Conservation (phyloP, 2,888 invertebrate genomes). For the Scaptomyza parva region DNA sequence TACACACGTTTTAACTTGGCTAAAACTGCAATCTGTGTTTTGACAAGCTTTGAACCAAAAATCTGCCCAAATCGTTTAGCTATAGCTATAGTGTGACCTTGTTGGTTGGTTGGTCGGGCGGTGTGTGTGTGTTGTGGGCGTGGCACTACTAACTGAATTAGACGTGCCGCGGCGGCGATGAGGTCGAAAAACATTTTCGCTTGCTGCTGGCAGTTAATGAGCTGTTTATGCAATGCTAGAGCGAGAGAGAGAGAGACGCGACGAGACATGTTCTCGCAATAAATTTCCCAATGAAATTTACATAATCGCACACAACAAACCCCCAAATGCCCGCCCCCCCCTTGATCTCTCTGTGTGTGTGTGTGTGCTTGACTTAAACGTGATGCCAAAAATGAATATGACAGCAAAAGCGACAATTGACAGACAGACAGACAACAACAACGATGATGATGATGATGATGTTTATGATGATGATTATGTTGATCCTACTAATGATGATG, state of each 20-base stretch:
- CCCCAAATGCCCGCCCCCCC: not conserved
- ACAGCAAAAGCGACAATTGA: constrained; percentile 26
- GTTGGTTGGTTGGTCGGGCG: no score
- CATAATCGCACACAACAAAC: constrained; percentile 59
- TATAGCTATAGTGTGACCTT: no score
- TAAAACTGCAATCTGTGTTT: not conserved
- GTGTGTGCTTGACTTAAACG: constrained; percentile 36
- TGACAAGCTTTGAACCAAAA: no score
- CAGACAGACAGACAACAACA: no score
- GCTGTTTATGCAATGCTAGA: constrained; percentile 74
- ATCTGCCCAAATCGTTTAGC: no score
- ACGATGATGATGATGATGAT: not conserved
- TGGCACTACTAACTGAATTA: constrained; percentile 24
- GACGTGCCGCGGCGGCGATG: constrained; percentile 49
- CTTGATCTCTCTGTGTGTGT: no score
- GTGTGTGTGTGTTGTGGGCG: no score
- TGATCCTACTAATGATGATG: constrained; percentile 32
- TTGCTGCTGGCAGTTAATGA: constrained; percentile 60
- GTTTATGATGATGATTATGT: not conserved
- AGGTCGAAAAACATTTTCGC: constrained; percentile 4
- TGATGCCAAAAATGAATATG: constrained; percentile 35
- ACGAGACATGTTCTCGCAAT: constrained; percentile 58
- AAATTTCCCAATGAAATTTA: constrained; percentile 67
- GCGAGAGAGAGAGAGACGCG: no score
- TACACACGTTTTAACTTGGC: constrained; percentile 43